These are phyloP conservation scores for Stenotaenia linearis DNA, from an alignment of 2,888 invertebrate species.

Conservation along the genomic window DNA sequence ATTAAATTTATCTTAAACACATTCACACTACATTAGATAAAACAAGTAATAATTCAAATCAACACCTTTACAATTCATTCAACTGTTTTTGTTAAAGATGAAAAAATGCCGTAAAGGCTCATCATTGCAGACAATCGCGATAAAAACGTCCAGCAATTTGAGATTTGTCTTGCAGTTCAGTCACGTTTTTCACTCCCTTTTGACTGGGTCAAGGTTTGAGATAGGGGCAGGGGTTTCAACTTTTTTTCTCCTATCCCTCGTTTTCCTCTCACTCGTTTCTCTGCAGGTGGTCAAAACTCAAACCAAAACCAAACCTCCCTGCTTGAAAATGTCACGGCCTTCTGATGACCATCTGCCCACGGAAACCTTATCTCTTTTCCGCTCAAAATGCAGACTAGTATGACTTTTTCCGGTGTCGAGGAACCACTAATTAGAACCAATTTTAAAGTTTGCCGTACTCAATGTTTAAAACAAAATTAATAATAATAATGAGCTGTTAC, in stretches of 20 bases:
- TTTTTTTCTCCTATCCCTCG: constrained; percentile 1
- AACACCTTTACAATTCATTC: neutral
- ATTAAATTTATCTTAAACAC: constrained; percentile 6
- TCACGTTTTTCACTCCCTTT: constrained; percentile 6
- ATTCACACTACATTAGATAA: neutral
- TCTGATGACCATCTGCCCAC: constrained; percentile 19
- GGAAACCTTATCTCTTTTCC: constrained; percentile 7
- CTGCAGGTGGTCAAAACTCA: constrained; percentile 9
- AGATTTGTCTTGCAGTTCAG: neutral
- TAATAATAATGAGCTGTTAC: neutral
- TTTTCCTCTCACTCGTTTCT: neutral
- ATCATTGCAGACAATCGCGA: neutral
- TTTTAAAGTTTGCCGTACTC: neutral
- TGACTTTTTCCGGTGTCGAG: constrained; percentile 18
- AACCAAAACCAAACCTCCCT: neutral
- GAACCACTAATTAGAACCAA: neutral
- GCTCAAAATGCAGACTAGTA: neutral
- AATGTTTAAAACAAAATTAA: neutral
- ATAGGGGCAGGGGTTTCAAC: neutral
- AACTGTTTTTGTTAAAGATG: neutral
- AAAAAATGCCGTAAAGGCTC: neutral
- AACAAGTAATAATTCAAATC: constrained; percentile 10
- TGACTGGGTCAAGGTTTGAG: constrained; percentile 7
- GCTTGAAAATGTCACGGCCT: neutral
- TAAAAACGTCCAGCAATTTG: neutral